Conservation (phyloP, 2,113 vertebrate genomes). For the Speoplatyrhinus poulsoni region DNA sequence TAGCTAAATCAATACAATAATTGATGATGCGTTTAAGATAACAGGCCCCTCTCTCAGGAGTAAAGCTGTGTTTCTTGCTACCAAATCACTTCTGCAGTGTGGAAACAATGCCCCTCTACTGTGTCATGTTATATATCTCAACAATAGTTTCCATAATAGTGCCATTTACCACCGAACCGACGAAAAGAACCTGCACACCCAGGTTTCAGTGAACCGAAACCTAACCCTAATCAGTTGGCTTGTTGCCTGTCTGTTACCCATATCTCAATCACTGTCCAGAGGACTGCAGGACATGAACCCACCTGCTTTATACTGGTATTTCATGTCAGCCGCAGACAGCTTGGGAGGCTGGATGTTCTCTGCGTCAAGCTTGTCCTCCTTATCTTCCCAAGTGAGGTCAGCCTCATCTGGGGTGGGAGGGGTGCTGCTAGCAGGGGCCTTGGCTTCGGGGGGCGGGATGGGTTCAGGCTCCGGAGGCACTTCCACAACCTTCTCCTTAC, state of each 20-base stretch:
- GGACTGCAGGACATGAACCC: conserved; percentile 36
- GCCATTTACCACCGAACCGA: no score
- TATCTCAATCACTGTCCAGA: conserved; percentile 12
- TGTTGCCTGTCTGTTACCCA: background rate
- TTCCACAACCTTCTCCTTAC: conserved; percentile 66
- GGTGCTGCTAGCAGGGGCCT: conserved; percentile 56
- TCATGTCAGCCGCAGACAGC: conserved; percentile 73
- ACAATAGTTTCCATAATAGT: no score
- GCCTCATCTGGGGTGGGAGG: conserved; percentile 78
- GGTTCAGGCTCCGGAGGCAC: conserved; percentile 50
- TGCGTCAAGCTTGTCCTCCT: conserved; percentile 90
- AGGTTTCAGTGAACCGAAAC: conserved; percentile 22
- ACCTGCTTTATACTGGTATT: conserved; percentile 97
- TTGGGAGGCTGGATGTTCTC: conserved; percentile 83
- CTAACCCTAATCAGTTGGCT: background rate
- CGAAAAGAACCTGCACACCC: background rate
- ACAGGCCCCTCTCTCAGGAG: no score
- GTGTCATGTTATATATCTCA: no score
- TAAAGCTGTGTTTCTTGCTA: no score
- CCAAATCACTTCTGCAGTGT: no score
- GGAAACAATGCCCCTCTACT: no score
- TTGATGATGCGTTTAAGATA: no score
- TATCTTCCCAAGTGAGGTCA: conserved; percentile 94
- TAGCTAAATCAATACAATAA: no score
- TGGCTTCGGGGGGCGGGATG: conserved; percentile 48